phyloP scores from a whole-genome alignment of 2,113 vertebrate genomes.

The Sander vitreus region DNA sequence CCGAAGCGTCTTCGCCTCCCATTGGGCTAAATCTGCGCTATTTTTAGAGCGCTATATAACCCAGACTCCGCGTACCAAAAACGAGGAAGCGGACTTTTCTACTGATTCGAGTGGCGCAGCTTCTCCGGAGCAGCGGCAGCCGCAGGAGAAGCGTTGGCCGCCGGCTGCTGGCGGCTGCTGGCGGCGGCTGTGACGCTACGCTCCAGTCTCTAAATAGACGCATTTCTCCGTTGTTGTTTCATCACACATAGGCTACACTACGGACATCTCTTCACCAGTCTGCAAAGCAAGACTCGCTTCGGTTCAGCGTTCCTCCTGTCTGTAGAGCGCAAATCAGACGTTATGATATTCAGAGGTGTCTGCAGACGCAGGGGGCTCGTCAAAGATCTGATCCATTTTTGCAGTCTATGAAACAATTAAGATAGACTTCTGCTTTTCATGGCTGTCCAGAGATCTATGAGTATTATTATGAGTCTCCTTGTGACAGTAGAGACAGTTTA shows the following conservation, averaged over 20 bases:
- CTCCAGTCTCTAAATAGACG: constrained; percentile 14
- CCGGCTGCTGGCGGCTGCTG: neutral
- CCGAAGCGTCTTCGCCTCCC: constrained; percentile 55
- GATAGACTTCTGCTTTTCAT: constrained; percentile 43
- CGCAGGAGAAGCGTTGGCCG: neutral
- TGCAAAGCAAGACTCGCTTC: neutral
- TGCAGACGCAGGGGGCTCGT: constrained; percentile 39
- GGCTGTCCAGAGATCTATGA: constrained; percentile 47
- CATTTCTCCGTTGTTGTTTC: constrained; percentile 11
- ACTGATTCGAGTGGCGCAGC: constrained; percentile 7
- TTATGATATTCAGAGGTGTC: constrained; percentile 1
- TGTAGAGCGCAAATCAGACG: neutral
- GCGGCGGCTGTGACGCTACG: neutral
- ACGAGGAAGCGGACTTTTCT: constrained; percentile 62
- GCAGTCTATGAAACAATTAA: constrained; percentile 36
- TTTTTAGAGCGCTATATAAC: constrained; percentile 94
- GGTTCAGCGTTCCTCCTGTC: neutral
- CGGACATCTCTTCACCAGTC: neutral
- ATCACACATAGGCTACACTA: neutral
- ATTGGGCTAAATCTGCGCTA: constrained; percentile 85
- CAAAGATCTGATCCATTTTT: constrained; percentile 45
- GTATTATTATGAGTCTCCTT: constrained; percentile 27
- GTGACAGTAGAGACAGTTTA: constrained; percentile 51
- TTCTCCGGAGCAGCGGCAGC: neutral
- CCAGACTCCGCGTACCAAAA: neutral